These are phyloP conservation scores for Apis dorsata DNA, from an alignment of 1,140 invertebrate genomes.

Conservation along the genomic window DNA sequence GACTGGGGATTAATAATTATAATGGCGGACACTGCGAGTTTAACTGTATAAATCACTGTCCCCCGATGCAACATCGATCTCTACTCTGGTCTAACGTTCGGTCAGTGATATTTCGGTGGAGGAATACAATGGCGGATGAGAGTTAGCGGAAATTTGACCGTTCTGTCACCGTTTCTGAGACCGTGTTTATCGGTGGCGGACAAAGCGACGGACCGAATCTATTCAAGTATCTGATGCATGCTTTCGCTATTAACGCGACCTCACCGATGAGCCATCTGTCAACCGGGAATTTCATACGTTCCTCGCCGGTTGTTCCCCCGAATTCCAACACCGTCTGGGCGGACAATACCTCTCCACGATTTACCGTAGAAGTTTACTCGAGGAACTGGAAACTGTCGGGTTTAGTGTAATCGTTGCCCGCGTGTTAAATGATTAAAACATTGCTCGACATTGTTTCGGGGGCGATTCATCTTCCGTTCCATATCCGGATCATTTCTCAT, in stretches of 20 bases:
- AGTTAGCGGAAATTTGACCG: constrained; percentile 42
- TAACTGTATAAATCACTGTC: constrained; percentile 40
- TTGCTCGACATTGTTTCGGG: not conserved
- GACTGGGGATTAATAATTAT: not conserved
- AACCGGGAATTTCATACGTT: constrained; percentile 55
- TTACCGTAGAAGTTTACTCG: constrained; percentile 55
- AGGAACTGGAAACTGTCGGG: constrained; percentile 24
- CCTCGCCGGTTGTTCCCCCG: constrained; percentile 35
- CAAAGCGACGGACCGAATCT: constrained; percentile 58
- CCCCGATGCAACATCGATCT: constrained; percentile 5
- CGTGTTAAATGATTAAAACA: constrained; percentile 54
- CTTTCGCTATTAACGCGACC: constrained; percentile 54
- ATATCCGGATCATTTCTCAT: not conserved
- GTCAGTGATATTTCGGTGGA: constrained; percentile 12
- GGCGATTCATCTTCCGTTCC: constrained; percentile 26
- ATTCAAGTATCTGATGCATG: constrained; percentile 52
- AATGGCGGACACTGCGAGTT: not conserved
- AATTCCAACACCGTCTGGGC: constrained; percentile 48
- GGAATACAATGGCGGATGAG: constrained; percentile 27
- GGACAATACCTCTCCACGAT: constrained; percentile 53
- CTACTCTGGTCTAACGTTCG: not conserved
- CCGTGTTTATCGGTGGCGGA: constrained; percentile 36
- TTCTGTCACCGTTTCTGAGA: constrained; percentile 34
- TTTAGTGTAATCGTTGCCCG: constrained; percentile 34
- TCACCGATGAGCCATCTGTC: constrained; percentile 57